Evolutionary conservation across 2,113 vertebrate species (phyloP).

Genomic region (Crocuta crocuta): DNA sequence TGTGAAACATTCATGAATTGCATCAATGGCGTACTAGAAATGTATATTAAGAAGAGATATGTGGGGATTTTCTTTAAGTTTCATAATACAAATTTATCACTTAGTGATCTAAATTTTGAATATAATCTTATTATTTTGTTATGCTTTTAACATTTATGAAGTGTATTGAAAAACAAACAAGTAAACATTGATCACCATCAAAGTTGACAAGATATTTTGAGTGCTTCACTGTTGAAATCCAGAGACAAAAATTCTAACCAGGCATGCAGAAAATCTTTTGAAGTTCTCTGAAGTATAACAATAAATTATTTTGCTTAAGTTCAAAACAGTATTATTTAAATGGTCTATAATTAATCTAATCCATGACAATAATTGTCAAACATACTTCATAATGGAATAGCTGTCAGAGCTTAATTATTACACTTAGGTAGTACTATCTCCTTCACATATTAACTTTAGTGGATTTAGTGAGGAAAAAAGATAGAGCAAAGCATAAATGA

Average conservation of each 20-base stretch:
- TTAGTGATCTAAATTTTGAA: neutral
- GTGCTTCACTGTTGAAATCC: neutral
- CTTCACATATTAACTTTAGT: conserved; percentile 49
- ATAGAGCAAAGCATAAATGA: conserved; percentile 44
- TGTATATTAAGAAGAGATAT: neutral
- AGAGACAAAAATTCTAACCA: neutral
- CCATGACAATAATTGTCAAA: conserved; percentile 64
- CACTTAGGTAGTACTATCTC: conserved; percentile 6
- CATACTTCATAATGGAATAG: conserved; percentile 58
- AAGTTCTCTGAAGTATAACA: conserved; percentile 40
- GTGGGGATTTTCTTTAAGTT: neutral
- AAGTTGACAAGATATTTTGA: neutral
- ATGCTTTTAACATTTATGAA: neutral
- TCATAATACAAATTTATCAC: neutral
- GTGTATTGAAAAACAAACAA: neutral
- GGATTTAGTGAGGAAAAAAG: conserved; percentile 45
- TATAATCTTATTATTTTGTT: neutral
- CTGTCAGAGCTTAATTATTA: conserved; percentile 67
- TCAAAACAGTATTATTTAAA: conserved; percentile 54
- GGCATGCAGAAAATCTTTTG: neutral
- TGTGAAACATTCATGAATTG: neutral
- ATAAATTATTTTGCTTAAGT: conserved; percentile 41
- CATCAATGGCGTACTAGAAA: neutral
- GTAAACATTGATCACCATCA: neutral
- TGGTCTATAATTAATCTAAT: conserved; percentile 63